Percentiles rank a stretch among this genome's conserved stretches.
These are phyloP conservation scores for Tupaia tana DNA, from an alignment of 2,113 vertebrate species.

Conservation along the genomic window DNA sequence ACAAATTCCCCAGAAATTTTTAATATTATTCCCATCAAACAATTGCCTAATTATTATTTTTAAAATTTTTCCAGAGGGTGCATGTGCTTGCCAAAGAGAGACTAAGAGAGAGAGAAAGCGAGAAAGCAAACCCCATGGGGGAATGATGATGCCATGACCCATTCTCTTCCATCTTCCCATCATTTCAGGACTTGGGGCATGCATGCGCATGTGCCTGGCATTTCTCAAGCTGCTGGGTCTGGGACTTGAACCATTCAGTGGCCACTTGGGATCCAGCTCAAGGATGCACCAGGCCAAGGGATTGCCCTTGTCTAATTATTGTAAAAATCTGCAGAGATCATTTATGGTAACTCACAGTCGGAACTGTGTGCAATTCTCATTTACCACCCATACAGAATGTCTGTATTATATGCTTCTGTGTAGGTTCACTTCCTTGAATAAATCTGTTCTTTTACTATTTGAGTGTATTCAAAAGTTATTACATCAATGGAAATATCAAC, in stretches of 20 bases:
- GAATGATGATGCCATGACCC: too few relatives aligned
- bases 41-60: slow-evolving; percentile 3
- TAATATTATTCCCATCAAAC: neutral
- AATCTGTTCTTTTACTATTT: neutral
- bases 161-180: too few relatives aligned
- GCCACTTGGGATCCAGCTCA: too few relatives aligned
- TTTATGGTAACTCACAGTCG: neutral
- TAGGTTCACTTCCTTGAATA: neutral
- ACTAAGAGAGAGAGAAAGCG: too few relatives aligned
- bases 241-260: too few relatives aligned
- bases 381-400: neutral
- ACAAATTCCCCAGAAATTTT: neutral
- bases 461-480: slow-evolving; percentile 32
- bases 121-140: too few relatives aligned
- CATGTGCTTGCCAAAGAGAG: too few relatives aligned
- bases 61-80: too few relatives aligned
- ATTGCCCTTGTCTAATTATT: neutral
- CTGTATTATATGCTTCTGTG: neutral
- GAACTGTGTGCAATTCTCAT: neutral
- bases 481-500: slow-evolving; percentile 5
- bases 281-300: too few relatives aligned
- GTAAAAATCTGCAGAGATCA: neutral
- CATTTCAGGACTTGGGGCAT: too few relatives aligned
- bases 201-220: too few relatives aligned
- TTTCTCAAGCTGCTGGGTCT: too few relatives aligned